Evolutionary conservation across 2,888 invertebrate genomes (phyloP).

Genomic region (Pteria penguin): DNA sequence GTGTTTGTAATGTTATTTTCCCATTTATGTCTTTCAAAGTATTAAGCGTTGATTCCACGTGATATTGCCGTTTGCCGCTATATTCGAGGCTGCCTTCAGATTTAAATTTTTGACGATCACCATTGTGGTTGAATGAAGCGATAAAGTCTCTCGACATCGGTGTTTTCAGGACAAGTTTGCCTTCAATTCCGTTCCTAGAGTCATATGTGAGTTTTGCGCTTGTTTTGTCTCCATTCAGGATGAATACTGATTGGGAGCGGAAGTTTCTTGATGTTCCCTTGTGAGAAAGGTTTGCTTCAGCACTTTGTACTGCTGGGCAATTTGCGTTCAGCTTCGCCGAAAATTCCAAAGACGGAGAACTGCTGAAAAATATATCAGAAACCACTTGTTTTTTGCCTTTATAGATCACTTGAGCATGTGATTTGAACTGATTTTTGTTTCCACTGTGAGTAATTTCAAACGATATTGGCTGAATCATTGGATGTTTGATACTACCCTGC

Average conservation of each 20-base stretch:
- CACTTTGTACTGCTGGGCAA: conserved; percentile 18
- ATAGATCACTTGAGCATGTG: conserved; percentile 20
- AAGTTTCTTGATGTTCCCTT: conserved; percentile 13
- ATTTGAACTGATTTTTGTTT: neutral
- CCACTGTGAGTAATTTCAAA: conserved; percentile 20
- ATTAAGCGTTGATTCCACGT: too few species aligned
- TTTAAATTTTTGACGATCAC: too few species aligned
- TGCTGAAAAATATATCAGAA: conserved; percentile 34
- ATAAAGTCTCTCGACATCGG: conserved; percentile 51
- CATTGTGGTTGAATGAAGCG: too few species aligned
- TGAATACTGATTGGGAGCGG: neutral
- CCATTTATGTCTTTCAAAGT: too few species aligned
- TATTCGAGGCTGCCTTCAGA: too few species aligned
- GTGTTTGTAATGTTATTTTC: too few species aligned
- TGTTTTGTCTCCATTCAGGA: conserved; percentile 14
- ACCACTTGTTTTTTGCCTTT: conserved; percentile 32
- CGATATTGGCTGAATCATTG: conserved; percentile 7
- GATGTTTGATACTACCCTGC: conserved; percentile 2
- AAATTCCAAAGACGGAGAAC: conserved; percentile 20
- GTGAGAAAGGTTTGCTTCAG: neutral
- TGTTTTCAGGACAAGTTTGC: conserved; percentile 42
- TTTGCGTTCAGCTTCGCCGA: conserved; percentile 32
- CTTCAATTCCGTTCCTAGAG: conserved; percentile 12
- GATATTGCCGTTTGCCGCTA: too few species aligned
- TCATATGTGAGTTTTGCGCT: conserved; percentile 12